Evolutionary conservation across 2,888 invertebrate species (phyloP).

Genomic region (Pyralis farinalis): DNA sequence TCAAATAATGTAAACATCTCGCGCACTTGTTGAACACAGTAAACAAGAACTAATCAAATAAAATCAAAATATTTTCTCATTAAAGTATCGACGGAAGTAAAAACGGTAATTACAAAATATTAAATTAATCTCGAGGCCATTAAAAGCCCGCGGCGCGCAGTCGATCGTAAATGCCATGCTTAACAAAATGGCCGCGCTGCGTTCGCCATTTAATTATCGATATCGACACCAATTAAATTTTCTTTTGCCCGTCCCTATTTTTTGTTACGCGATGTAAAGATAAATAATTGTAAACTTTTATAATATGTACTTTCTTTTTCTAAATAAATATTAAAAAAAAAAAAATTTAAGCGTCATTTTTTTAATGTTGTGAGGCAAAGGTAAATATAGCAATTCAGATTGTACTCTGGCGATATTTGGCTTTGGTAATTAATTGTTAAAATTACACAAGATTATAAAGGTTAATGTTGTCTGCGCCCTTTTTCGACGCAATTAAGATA

Average conservation of each 20-base stretch:
- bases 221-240: conserved; percentile 24
- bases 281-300: neutral
- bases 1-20: too few species aligned
- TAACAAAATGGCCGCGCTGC: conserved; percentile 42
- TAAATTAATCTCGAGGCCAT: conserved; percentile 49
- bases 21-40: too few species aligned
- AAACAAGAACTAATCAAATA: conserved; percentile 23
- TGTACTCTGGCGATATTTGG: neutral
- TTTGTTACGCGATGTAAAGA: neutral
- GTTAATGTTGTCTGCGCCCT: conserved; percentile 18
- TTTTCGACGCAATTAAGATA: conserved; percentile 18
- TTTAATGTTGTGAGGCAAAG: conserved; percentile 5
- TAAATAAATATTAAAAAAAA: too few species aligned
- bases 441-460: conserved; percentile 9
- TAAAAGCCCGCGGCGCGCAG: conserved; percentile 32
- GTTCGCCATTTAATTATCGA: conserved; percentile 23
- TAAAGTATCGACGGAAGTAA: conserved; percentile 47
- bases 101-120: conserved; percentile 59
- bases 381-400: conserved; percentile 7
- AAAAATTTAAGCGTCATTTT: neutral
- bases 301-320: neutral
- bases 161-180: conserved; percentile 48
- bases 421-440: conserved; percentile 6
- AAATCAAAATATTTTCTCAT: conserved; percentile 48
- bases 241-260: neutral